Evolutionary conservation across 2,888 invertebrate genomes (phyloP), one percentile per base, ranked within the genome.

Genomic region (Acrobasis suavella): DNA sequence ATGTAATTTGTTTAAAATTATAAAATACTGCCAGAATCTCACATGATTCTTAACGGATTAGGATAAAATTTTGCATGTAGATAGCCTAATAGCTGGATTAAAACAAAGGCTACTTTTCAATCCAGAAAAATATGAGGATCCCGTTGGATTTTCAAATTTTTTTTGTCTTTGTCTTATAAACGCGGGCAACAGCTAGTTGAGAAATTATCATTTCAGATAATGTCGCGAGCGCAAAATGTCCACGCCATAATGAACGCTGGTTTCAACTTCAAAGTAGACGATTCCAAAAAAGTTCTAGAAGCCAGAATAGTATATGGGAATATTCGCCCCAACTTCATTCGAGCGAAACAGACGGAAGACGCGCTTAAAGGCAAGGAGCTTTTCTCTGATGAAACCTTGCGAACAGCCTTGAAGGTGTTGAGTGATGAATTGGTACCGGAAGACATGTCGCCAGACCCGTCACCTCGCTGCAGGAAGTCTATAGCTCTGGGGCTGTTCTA

Each of bases 401-500:
- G 85, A 68, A 83, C 83, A 63, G 94, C 94, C 0, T 74, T 96
- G 32, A 77, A 76, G 0, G 83, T 83, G 9, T 80, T 97, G 60
- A 76, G 91, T 2, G 74, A 85, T 0, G 96, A 97, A 81, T 65
- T 97, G 0, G 77, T 90, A 1, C 95, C 97, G 0, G 94, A 95
- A 63, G 87, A 92, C 14, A 82, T 92, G 15, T 91, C 94, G 0
- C 95, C 96, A 0, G 96, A 96, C 74, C 94, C 96, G 0, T 93
- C 94, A 0, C 94, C 96, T 0, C 89, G 87, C 49, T 97, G 95
- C 74, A 93, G 97, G 37, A 95, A 94, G 73, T 91, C 92, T 12
- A 86, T 98, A 9, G 96, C 97, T 0, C 89, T 95, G 63, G 93
- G 95, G 7, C 86, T 98, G n/a, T 95, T 97, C 76, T 98, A 97